Evolutionary conservation across 2,888 invertebrate genomes (phyloP).

Genomic region (Scaptomyza parva): DNA sequence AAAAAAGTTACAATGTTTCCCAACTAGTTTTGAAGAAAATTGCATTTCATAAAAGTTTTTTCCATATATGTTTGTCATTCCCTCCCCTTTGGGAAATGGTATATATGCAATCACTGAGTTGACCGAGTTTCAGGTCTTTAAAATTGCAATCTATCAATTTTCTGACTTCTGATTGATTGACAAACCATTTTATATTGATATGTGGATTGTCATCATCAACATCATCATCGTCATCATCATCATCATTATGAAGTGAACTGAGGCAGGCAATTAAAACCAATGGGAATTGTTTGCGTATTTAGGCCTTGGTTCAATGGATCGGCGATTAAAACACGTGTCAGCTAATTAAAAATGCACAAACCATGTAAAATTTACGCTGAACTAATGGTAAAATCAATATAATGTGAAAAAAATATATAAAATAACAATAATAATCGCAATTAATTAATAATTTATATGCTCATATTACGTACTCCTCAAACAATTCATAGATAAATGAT

Average conservation of each 20-base stretch:
- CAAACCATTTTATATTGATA: slow-evolving; percentile 56
- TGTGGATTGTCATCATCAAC: slow-evolving; percentile 25
- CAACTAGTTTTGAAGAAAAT: too few relatives aligned
- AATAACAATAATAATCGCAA: slow-evolving; percentile 13
- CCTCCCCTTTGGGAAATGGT: too few relatives aligned
- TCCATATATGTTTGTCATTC: too few relatives aligned
- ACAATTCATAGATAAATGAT: slow-evolving; percentile 65
- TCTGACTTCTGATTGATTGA: slow-evolving; percentile 70
- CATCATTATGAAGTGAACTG: too few relatives aligned
- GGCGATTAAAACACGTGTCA: slow-evolving; percentile 58
- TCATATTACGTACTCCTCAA: slow-evolving; percentile 30
- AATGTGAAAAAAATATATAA: slow-evolving; percentile 33
- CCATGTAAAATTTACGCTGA: slow-evolving; percentile 54
- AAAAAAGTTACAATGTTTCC: too few relatives aligned
- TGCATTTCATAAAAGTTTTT: not conserved
- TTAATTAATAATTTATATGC: slow-evolving; percentile 73
- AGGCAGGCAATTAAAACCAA: slow-evolving; percentile 49
- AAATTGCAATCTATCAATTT: slow-evolving; percentile 56
- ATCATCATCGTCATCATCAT: slow-evolving; percentile 3
- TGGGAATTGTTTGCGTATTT: slow-evolving; percentile 4
- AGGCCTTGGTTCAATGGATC: slow-evolving; percentile 11
- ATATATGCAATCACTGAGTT: too few relatives aligned
- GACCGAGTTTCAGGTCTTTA: slow-evolving; percentile 26
- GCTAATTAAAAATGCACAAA: slow-evolving; percentile 73
- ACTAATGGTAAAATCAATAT: slow-evolving; percentile 74